Evolutionary conservation across 2,797 vertebrate genomes (phyloP).

Genomic region (Heterohyrax brucei): DNA sequence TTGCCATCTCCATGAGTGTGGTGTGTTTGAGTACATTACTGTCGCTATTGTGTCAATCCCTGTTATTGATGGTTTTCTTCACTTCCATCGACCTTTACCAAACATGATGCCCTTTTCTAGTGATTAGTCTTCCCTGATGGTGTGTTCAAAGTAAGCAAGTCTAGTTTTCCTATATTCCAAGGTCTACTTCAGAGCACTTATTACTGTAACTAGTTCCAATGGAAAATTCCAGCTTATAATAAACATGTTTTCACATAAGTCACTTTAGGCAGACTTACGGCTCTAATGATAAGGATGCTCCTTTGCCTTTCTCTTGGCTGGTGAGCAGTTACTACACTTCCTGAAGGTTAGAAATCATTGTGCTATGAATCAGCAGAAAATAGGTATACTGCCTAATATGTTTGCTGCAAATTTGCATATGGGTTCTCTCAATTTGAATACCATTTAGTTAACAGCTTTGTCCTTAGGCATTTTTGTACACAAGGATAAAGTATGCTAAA

Average conservation of each 20-base stretch:
- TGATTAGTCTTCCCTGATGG: neutral
- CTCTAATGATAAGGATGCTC: slow-evolving; percentile 29
- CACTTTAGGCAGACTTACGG: neutral
- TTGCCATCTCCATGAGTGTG: neutral
- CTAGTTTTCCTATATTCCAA: slow-evolving; percentile 16
- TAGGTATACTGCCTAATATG: neutral
- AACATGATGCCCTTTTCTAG: neutral
- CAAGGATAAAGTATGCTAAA: slow-evolving; percentile 4
- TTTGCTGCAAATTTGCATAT: neutral
- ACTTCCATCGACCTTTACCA: neutral
- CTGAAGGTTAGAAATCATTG: neutral
- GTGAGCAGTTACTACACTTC: neutral
- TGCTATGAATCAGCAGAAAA: neutral
- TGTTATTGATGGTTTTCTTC: neutral
- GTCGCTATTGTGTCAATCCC: neutral
- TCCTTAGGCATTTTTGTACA: slow-evolving; percentile 18
- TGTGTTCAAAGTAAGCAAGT: neutral
- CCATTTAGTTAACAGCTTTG: neutral
- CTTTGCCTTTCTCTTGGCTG: neutral
- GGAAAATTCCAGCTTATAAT: neutral
- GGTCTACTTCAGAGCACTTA: slow-evolving; percentile 8
- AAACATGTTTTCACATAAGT: neutral
- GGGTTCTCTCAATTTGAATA: neutral
- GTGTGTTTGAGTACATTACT: neutral
- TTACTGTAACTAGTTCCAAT: neutral